Evolutionary conservation across 2,113 vertebrate genomes (phyloP).

Genomic region (Brienomyrus brachyistius): DNA sequence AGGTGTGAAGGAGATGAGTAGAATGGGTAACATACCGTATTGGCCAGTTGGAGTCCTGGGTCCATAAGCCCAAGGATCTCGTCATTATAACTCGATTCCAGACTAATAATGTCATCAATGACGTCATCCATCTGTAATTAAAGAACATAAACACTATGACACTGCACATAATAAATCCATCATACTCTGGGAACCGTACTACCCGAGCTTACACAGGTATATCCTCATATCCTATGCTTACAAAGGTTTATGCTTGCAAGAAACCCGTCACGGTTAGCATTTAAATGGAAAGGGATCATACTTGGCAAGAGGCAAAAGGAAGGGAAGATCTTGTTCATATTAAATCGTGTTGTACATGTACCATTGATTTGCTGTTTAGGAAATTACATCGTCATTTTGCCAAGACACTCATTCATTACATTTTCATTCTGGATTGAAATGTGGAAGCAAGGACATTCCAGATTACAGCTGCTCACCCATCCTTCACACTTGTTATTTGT

Average conservation of each 20-base stretch:
- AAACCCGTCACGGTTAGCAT: not conserved
- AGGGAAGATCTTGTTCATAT: not conserved
- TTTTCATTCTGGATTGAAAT: not conserved
- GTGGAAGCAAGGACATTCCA: not conserved
- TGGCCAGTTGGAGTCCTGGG: conserved; percentile 86
- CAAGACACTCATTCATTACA: not conserved
- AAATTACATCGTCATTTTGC: not conserved
- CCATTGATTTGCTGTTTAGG: not conserved
- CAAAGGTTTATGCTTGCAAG: not conserved
- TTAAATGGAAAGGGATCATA: not conserved
- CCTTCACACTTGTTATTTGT: not conserved
- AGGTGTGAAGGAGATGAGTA: not conserved
- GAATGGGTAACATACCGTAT: conserved; percentile 66
- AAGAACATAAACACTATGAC: not conserved
- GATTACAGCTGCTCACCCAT: not conserved
- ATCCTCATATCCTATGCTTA: not conserved
- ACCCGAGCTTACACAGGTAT: not conserved
- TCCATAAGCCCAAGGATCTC: conserved; percentile 91
- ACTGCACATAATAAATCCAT: not conserved
- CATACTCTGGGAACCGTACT: not conserved
- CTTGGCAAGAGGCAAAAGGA: not conserved
- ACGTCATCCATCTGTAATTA: conserved; percentile 92
- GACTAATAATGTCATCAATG: conserved; percentile 96
- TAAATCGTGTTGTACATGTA: not conserved
- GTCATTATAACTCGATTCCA: conserved; percentile 98